Evolutionary conservation across 2,888 invertebrate species (phyloP).

Genomic region (Sialis lutaria): DNA sequence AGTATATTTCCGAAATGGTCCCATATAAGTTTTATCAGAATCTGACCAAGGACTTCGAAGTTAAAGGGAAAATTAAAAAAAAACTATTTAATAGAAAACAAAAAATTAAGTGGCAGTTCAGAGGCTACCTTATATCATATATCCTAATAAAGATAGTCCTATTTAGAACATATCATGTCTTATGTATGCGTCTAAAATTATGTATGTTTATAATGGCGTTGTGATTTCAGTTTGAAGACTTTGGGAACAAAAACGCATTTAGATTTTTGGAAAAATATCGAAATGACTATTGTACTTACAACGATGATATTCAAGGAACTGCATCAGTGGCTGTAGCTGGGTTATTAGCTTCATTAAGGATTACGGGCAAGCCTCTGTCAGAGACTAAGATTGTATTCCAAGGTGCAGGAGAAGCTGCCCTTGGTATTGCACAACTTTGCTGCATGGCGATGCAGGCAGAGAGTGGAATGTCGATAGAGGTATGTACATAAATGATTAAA

Average conservation of each 20-base stretch:
- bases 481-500: no score
- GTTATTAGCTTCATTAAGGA: constrained; percentile 65
- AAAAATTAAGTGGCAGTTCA: not conserved
- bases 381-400: constrained; percentile 85
- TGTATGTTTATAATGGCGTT: not conserved
- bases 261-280: constrained; percentile 80
- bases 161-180: not conserved
- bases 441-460: constrained; percentile 85
- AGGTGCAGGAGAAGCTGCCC: constrained; percentile 82
- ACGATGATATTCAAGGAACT: constrained; percentile 98
- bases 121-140: not conserved
- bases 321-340: constrained; percentile 94
- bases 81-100: no score
- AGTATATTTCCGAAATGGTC: no score
- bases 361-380: constrained; percentile 65
- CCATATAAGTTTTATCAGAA: no score
- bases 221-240: constrained; percentile 84
- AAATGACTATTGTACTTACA: constrained; percentile 82
- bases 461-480: constrained; percentile 32
- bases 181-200: not conserved
- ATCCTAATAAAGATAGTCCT: not conserved
- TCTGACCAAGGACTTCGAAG: no score
- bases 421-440: constrained; percentile 68
- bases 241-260: constrained; percentile 95
- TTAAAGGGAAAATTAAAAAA: no score